phyloP scores from a whole-genome alignment of 2,888 invertebrate genomes.

The Aquatica leii region DNA sequence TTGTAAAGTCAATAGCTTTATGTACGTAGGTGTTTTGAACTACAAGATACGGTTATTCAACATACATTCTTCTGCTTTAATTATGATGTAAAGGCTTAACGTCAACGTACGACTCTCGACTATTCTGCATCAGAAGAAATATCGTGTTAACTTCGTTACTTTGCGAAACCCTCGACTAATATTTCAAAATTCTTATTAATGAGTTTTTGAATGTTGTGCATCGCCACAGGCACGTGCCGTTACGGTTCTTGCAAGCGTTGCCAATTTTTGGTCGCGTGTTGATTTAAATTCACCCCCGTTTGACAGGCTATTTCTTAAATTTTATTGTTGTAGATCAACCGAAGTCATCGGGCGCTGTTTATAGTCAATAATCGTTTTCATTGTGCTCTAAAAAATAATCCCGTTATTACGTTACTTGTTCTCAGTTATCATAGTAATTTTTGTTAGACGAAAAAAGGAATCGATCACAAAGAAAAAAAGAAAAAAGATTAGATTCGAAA shows the following conservation, averaged over 20 bases:
- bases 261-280: constrained; percentile 40
- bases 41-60: constrained; percentile 24
- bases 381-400: too few species aligned
- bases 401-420: too few species aligned
- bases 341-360: too few species aligned
- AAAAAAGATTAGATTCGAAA: too few species aligned
- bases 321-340: not conserved
- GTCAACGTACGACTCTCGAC: constrained; percentile 14
- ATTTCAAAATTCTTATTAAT: constrained; percentile 41
- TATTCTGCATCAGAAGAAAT: too few species aligned
- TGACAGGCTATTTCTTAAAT: not conserved
- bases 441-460: too few species aligned
- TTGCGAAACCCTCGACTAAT: constrained; percentile 19
- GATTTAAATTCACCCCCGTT: constrained; percentile 20
- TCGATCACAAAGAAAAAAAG: too few species aligned
- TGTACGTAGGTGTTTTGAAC: constrained; percentile 24
- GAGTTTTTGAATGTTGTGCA: constrained; percentile 47
- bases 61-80: constrained; percentile 34
- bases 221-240: constrained; percentile 48
- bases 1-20: constrained; percentile 12
- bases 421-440: too few species aligned
- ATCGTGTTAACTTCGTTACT: too few species aligned
- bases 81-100: constrained; percentile 37
- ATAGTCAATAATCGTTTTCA: too few species aligned
- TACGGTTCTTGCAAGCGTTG: constrained; percentile 37